Conservation (phyloP, 1,140 invertebrate genomes). For the Holotrichia oblita region DNA sequence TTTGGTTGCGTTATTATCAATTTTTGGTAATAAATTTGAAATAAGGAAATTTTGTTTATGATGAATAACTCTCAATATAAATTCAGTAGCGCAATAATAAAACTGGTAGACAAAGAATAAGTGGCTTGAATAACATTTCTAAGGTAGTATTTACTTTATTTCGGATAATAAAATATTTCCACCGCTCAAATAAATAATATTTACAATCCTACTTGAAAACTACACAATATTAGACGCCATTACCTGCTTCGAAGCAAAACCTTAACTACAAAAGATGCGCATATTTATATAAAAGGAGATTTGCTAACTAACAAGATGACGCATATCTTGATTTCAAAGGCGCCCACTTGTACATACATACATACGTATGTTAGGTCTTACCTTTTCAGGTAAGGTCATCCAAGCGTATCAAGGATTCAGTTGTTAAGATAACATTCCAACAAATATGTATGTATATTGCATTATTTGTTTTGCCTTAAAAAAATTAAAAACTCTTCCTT, state of each 20-base stretch:
- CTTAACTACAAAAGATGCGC: constrained; percentile 5
- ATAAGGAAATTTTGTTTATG: too few species aligned
- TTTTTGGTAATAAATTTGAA: too few species aligned
- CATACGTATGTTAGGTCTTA: background rate
- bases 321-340: constrained; percentile 17
- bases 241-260: background rate
- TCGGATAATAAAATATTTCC: background rate
- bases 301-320: constrained; percentile 15
- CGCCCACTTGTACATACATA: background rate
- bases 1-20: too few species aligned
- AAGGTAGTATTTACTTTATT: background rate
- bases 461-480: constrained; percentile 6
- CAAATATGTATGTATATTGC: background rate
- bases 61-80: too few species aligned
- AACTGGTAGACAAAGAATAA: too few species aligned
- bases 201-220: background rate
- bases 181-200: background rate
- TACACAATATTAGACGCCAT: background rate
- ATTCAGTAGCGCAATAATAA: too few species aligned
- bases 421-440: background rate
- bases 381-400: constrained; percentile 40
- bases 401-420: background rate
- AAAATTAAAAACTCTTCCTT: background rate
- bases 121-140: too few species aligned
- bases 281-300: constrained; percentile 28